These are phyloP conservation scores for Cyanistes caeruleus DNA, from an alignment of 2,113 vertebrate genomes.

Conservation along the genomic window DNA sequence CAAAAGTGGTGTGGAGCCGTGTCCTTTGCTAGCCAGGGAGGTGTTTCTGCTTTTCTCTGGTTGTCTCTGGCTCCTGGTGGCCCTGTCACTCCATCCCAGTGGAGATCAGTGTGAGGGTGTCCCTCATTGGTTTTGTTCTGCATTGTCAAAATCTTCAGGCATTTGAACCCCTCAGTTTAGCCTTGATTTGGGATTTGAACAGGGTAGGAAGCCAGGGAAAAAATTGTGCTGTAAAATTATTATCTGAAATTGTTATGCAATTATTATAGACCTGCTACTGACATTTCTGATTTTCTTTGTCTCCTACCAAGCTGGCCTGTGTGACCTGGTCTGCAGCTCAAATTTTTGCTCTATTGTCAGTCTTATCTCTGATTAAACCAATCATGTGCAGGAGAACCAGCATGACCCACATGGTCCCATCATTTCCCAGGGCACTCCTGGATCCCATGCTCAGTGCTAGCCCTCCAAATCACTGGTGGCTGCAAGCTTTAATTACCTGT, in stretches of 20 bases:
- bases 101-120: rapidly evolving
- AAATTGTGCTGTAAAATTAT: not conserved
- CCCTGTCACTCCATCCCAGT: not conserved
- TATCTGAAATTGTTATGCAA: not conserved
- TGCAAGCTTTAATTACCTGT: not conserved
- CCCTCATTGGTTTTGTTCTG: not conserved
- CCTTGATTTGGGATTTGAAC: not conserved
- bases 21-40: not conserved
- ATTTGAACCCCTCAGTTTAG: rapidly evolving
- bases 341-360: not conserved
- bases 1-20: not conserved
- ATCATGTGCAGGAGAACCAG: not conserved
- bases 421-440: not conserved
- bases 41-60: not conserved
- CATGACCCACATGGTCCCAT: rapidly evolving
- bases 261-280: not conserved
- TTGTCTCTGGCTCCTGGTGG: not conserved
- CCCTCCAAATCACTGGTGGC: not conserved
- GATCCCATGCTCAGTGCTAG: rapidly evolving
- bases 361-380: not conserved
- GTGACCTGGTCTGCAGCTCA: not conserved
- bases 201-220: not conserved
- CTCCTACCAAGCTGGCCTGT: not conserved
- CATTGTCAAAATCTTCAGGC: not conserved
- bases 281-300: not conserved